Base-by-base conservation (phyloP, 2,113 vertebrate species). In the Verasper variegatus region DNA sequence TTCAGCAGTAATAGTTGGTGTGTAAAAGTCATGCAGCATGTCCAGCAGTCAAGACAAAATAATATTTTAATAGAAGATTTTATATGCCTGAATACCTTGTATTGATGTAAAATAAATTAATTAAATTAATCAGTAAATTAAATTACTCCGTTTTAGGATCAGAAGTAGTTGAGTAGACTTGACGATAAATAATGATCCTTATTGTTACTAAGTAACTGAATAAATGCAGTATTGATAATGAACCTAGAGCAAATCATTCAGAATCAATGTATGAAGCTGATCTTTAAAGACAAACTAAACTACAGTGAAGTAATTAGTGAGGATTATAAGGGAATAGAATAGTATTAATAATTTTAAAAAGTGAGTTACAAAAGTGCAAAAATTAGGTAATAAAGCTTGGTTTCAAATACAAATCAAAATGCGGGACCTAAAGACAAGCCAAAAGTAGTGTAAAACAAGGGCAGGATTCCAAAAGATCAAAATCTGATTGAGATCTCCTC, bases 1-100 rank as follows among this genome's bases (percentile, higher is more conserved):
- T 71, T 54, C 13, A 37, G 5, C 3, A 0, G 3, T 13, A 37
- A 56, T n/a, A 58, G 20, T 52, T 5, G 17, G 23, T 68, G 45
- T 23, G 51, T 66, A 26, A 23, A 45, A 62, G 69, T 68, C 57
- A 11, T 52, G 31, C 31, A 21, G 35, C 54, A 54, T 72, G 24
- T 61, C 35, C 2, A 24, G 57, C 20, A 12, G 5, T 20, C 14
- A 37, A 60, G 10, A 54, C n/a, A 24, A 74, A 68, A 49, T 11
- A 0, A 24, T 24, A 12, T 3, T 5, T 14, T 11, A 24, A 56
- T 14, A 2, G 45, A 15, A 75, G 17, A 23, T 31, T 2, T 35
- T 13, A 63, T 23, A 23, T 5, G 45, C 7, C 13, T 18, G 47
- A 23, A 14, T 23, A 24, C 12, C 23, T 23, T 56, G 11, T 26